Base-by-base conservation (phyloP, 2,888 invertebrate genomes). In the Platycheirus albimanus region DNA sequence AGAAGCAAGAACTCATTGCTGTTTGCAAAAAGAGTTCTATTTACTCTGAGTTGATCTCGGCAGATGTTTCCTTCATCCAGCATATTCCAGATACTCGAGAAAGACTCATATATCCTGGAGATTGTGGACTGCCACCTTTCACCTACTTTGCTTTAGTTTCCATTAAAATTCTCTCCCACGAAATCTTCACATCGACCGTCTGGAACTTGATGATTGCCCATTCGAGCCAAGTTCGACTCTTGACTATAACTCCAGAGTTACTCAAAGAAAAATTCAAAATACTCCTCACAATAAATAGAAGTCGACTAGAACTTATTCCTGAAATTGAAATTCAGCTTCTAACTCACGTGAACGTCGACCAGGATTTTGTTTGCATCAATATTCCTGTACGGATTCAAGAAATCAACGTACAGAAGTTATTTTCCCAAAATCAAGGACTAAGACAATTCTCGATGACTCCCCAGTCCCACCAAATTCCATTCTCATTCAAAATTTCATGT, bases 1-100 rank as follows among this genome's bases (percentile, higher is more conserved):
- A 86, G 30, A 88, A 88, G 28, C 90, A 89, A 49, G 88, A 90
- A 36, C 79, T 89, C 0, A 80, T 90, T 20, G 85, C 89, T 0
- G 86, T 90, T 11, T 86, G 85, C 3, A 80, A 78, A 2, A 86
- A 87, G 66, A 67, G 61, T 3, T 38, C 86, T 43, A 71, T 86
- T 20, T 85, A 81, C 52, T 41, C 85, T 15, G 78, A 85, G 30
- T 2, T 87, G 1, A 58, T 87, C 2, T 75, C 85, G 13, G 87
- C 87, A 0, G 61, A 66, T 0, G 6, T 89, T 0, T 85, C 86
- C 28, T 90, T 86, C 41, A 85, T 64, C 6, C 58, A 84, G 0
- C 83, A 87, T 5, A 33, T 89, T 52, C 89, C 89, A 2, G 56
- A 67, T 66, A 75, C 49, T 71, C 63, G 6, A n/a, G 63, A 3